Conservation (phyloP, 2,888 invertebrate genomes). For the Hofmannophila pseudospretella region DNA sequence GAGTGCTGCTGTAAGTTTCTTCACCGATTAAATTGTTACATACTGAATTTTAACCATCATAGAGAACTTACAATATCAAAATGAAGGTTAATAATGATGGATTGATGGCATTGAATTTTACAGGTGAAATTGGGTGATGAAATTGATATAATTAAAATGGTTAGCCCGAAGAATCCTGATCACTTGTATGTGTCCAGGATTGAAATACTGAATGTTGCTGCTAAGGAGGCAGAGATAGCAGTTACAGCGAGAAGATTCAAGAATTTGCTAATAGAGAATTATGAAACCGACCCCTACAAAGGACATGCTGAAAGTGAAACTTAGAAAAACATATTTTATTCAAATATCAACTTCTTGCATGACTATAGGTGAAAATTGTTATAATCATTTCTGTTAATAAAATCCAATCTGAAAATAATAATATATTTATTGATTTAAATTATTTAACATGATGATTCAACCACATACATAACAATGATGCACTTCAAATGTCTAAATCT, state of each 20-base stretch:
- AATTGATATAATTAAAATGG: constrained; percentile 85
- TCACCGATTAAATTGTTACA: not conserved
- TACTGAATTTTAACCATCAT: not conserved
- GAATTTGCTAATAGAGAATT: constrained; percentile 85
- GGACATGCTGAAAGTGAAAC: constrained; percentile 15
- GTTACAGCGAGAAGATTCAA: constrained; percentile 83
- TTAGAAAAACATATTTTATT: too few relatives aligned
- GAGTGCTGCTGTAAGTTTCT: constrained; percentile 78
- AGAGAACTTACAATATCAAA: too few relatives aligned
- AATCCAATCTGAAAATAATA: too few relatives aligned
- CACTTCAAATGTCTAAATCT: constrained; percentile 60
- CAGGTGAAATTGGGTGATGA: constrained; percentile 84
- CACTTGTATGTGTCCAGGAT: constrained; percentile 84
- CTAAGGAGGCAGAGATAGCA: constrained; percentile 74
- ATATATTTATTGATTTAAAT: not conserved
- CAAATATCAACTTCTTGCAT: too few relatives aligned
- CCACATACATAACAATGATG: too few relatives aligned
- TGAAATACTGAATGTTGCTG: constrained; percentile 75
- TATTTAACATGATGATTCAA: not conserved
- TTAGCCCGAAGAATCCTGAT: constrained; percentile 81
- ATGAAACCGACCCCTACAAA: constrained; percentile 75
- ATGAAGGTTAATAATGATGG: too few relatives aligned
- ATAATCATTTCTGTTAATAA: too few relatives aligned
- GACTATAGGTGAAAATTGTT: too few relatives aligned
- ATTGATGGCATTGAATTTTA: too few relatives aligned